A percentile compares a stretch with the other conserved stretches of the same genome.
Conservation (phyloP, 2,888 invertebrate genomes). For the Rhingia rostrata region DNA sequence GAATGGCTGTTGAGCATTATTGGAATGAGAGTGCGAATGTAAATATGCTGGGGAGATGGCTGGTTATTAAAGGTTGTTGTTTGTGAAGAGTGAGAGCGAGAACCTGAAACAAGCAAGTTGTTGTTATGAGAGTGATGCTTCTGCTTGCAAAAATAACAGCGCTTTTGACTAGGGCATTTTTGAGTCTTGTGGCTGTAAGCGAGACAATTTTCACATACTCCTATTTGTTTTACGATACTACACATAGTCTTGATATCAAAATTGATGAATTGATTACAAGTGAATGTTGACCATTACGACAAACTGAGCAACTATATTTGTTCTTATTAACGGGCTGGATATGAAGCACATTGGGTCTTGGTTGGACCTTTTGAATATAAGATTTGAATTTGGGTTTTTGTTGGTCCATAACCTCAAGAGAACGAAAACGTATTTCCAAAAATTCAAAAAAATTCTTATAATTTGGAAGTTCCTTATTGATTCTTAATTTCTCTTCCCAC, state of each 20-base stretch:
- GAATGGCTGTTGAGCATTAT: background rate
- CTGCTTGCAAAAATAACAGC: slow-evolving; percentile 23
- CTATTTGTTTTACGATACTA: background rate
- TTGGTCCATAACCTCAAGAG: slow-evolving; percentile 9
- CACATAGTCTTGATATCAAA: too few species aligned
- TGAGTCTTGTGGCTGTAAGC: slow-evolving; percentile 18
- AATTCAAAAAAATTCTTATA: slow-evolving; percentile 7
- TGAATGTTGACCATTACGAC: slow-evolving; percentile 5
- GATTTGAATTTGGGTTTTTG: background rate
- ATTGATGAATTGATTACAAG: slow-evolving; percentile 8
- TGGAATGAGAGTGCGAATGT: background rate
- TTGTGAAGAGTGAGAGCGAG: background rate
- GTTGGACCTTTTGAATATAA: background rate
- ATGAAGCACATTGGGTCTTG: slow-evolving; percentile 7
- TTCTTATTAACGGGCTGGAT: background rate
- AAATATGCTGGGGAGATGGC: background rate
- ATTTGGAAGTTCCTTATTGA: slow-evolving; percentile 10
- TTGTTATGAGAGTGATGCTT: slow-evolving; percentile 14
- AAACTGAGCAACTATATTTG: slow-evolving; percentile 3
- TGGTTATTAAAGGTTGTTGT: background rate
- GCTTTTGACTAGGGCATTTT: too few species aligned
- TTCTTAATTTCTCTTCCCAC: slow-evolving; percentile 33
- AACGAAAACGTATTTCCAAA: slow-evolving; percentile 31
- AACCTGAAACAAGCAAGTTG: too few species aligned
- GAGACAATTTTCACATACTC: slow-evolving; percentile 20